phyloP scores from a whole-genome alignment of 2,888 invertebrate species.

The Hyposoter dolosus region DNA sequence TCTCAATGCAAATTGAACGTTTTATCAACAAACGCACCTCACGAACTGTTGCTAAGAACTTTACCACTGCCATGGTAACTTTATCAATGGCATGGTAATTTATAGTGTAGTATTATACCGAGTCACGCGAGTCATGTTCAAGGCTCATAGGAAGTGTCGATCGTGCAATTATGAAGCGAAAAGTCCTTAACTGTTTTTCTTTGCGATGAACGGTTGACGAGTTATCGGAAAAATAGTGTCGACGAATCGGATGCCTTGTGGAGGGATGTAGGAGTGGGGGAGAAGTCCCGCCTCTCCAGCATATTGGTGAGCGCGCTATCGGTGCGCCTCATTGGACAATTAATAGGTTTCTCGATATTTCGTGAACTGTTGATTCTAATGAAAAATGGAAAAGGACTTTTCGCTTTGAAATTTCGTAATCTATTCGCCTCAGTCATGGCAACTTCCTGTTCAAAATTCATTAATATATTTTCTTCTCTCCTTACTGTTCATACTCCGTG shows the following conservation, averaged over 20 bases:
- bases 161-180: not conserved
- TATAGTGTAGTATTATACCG: not conserved
- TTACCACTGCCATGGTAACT: constrained; percentile 14
- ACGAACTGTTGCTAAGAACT: constrained; percentile 8
- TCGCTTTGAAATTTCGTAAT: not conserved
- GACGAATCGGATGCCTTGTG: not conserved
- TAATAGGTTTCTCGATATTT: not conserved
- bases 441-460: not conserved
- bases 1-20: constrained; percentile 50
- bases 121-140: constrained; percentile 9
- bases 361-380: not conserved
- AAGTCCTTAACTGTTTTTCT: constrained; percentile 6
- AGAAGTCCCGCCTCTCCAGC: not conserved
- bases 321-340: not conserved
- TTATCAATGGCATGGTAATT: constrained; percentile 22
- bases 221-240: not conserved
- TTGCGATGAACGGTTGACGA: not conserved
- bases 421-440: not conserved
- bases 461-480: not conserved
- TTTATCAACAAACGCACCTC: constrained; percentile 33
- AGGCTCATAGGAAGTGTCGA: not conserved
- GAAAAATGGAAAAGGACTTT: not conserved
- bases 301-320: no score
- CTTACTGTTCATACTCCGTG: constrained; percentile 19
- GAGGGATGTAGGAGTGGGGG: not conserved